phyloP scores from a whole-genome alignment of 2,113 vertebrate genomes.

The Ariopsis seemanni region DNA sequence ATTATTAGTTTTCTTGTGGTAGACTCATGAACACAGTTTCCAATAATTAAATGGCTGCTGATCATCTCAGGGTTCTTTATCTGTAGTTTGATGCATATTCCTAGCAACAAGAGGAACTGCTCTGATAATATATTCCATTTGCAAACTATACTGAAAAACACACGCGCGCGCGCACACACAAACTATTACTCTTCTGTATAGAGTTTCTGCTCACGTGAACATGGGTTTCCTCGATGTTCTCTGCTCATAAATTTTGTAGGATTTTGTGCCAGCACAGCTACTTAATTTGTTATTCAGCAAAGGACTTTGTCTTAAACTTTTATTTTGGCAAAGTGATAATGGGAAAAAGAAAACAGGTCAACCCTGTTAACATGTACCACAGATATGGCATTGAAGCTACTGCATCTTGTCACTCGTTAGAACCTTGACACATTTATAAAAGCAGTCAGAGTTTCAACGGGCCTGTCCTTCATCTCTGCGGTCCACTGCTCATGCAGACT shows the following conservation, averaged over 20 bases:
- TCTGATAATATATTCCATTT: background rate
- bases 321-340: background rate
- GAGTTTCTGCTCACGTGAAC: background rate
- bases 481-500: background rate
- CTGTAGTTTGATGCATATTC: background rate
- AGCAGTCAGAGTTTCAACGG: background rate
- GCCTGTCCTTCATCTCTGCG: slow-evolving; percentile 2
- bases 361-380: background rate
- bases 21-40: too few species aligned
- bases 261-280: background rate
- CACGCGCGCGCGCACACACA: too few species aligned
- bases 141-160: background rate
- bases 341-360: background rate
- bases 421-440: background rate
- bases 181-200: background rate
- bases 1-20: background rate
- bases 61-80: background rate
- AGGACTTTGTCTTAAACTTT: background rate
- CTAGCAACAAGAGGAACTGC: background rate
- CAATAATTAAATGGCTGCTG: background rate
- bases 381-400: background rate
- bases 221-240: background rate
- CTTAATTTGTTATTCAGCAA: background rate
- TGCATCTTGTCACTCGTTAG: slow-evolving; percentile 2
- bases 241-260: background rate